phyloP scores from a whole-genome alignment of 2,113 vertebrate genomes.

The Canis aureus region DNA sequence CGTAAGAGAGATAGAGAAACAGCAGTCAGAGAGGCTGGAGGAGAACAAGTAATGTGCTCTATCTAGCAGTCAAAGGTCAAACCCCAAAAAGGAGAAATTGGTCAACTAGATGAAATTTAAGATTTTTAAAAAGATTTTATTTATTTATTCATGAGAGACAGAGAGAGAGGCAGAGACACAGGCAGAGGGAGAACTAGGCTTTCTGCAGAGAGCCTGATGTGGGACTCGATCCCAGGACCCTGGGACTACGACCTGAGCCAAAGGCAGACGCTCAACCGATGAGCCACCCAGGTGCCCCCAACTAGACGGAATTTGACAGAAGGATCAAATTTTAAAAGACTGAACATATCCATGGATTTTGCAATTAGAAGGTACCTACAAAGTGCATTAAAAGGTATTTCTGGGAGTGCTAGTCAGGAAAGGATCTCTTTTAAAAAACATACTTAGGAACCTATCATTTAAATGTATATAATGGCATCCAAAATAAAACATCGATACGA shows the following conservation, averaged over 20 bases:
- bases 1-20: background rate
- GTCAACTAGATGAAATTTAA: background rate
- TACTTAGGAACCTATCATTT: conserved; percentile 18
- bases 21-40: background rate
- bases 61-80: background rate
- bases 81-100: background rate
- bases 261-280: no score
- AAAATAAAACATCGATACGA: background rate
- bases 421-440: background rate
- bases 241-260: no score
- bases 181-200: no score
- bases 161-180: no score
- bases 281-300: background rate
- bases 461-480: background rate
- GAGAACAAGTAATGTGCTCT: background rate
- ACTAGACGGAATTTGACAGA: background rate
- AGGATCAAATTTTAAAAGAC: background rate
- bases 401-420: background rate
- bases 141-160: no score
- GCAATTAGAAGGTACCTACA: background rate
- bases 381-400: background rate
- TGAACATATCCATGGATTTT: background rate
- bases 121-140: no score
- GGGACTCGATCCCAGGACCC: no score
- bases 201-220: no score